A percentile compares a stretch with the other conserved stretches of the same genome.
Evolutionary conservation across 2,113 vertebrate species (phyloP).

Genomic region (Lamprologus sp.): DNA sequence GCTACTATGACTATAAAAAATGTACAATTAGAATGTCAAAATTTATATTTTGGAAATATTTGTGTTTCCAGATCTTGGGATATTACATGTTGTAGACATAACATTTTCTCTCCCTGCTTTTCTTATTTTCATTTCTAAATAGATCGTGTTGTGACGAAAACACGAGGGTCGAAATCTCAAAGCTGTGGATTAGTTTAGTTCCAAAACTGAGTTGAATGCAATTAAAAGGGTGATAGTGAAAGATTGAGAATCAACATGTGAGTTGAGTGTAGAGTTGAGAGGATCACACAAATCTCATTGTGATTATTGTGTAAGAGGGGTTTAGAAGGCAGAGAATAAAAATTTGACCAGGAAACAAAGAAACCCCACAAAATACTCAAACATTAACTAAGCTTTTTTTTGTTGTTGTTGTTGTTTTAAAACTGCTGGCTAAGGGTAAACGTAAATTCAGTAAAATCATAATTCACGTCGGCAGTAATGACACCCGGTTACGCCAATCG

Average conservation of each 20-base stretch:
- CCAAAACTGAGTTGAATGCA: background rate
- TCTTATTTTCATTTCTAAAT: background rate
- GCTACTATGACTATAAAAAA: background rate
- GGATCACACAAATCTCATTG: background rate
- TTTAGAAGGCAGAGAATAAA: background rate
- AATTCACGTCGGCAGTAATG: no score
- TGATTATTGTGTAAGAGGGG: background rate
- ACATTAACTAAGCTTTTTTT: background rate
- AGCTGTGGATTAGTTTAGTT: background rate
- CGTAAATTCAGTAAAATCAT: no score
- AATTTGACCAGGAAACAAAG: background rate
- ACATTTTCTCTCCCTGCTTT: background rate
- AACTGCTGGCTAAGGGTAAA: no score
- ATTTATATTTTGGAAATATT: background rate
- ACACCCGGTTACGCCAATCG: no score
- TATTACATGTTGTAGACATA: background rate
- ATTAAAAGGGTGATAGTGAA: background rate
- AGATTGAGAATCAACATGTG: background rate
- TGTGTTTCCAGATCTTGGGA: background rate
- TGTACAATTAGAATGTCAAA: background rate
- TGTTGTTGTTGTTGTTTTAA: background rate
- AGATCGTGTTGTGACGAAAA: background rate
- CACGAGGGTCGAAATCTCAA: background rate
- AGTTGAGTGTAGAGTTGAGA: background rate
- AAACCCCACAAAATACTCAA: background rate